Evolutionary conservation across 2,888 invertebrate genomes (phyloP).

Genomic region (Cerastis rubricosa): DNA sequence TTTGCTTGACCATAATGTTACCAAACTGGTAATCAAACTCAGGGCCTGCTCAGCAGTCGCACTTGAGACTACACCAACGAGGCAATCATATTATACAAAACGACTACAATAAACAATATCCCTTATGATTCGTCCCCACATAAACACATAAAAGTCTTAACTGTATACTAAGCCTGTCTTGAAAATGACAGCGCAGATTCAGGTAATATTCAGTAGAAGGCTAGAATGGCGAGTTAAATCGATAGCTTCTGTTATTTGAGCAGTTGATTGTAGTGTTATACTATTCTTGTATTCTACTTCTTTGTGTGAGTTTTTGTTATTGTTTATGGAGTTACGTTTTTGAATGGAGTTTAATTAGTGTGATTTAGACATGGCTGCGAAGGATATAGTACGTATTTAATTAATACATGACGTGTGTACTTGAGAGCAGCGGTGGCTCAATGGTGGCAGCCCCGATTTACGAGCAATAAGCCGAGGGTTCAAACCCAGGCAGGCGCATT

Average conservation of each 20-base stretch:
- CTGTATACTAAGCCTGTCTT: conserved; percentile 43
- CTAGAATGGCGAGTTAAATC: conserved; percentile 53
- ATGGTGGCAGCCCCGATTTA: no score
- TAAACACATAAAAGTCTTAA: conserved; percentile 26
- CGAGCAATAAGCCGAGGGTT: no score
- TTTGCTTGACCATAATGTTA: no score
- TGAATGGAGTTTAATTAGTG: no score
- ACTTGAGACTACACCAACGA: no score
- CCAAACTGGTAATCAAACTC: no score
- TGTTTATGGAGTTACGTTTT: conserved; percentile 10
- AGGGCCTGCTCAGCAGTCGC: no score
- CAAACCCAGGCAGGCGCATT: no score
- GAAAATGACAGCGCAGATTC: conserved; percentile 56
- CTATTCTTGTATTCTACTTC: conserved; percentile 8
- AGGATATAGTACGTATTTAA: no score
- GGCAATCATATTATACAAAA: conserved; percentile 11
- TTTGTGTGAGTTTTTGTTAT: conserved; percentile 14
- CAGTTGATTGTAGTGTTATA: conserved; percentile 49
- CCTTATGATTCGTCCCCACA: conserved; percentile 35
- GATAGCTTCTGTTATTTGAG: conserved; percentile 62
- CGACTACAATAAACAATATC: conserved; percentile 18
- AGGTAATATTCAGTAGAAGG: conserved; percentile 64
- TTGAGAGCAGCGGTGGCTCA: no score
- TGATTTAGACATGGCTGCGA: no score
- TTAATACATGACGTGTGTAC: no score